A percentile compares a stretch with the other conserved stretches of the same genome.
These are phyloP conservation scores for Microctenopoma stevenorrisi DNA, from an alignment of 2,797 vertebrate genomes.

Conservation along the genomic window DNA sequence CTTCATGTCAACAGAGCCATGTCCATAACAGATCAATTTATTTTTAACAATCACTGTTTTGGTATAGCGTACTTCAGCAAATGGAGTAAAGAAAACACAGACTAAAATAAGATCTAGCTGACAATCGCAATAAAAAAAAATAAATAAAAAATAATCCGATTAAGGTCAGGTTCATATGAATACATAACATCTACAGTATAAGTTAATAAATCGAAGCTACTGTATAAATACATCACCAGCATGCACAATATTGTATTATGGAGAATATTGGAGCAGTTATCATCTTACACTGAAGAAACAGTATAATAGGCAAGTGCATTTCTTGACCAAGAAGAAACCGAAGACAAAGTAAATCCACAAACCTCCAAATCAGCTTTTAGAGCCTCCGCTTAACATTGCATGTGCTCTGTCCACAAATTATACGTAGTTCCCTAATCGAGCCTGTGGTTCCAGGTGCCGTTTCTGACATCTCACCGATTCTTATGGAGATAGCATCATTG, in stretches of 20 bases:
- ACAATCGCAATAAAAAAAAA: conserved; percentile 86
- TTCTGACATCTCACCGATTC: conserved; percentile 57
- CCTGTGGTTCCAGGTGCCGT: conserved; percentile 66
- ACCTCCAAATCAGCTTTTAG: conserved; percentile 88
- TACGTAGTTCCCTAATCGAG: conserved; percentile 49
- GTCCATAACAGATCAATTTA: conserved; percentile 95
- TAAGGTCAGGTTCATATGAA: conserved; percentile 96
- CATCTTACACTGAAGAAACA: conserved; percentile 95
- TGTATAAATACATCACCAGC: conserved; percentile 99
- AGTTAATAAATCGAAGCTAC: conserved; percentile 99
- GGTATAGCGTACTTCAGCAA: conserved; percentile 94
- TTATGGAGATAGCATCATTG: conserved; percentile 43
- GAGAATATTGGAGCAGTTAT: conserved; percentile 96
- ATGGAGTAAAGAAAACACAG: conserved; percentile 87
- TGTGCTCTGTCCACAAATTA: conserved; percentile 71
- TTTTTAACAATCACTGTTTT: conserved; percentile 95
- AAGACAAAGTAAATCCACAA: conserved; percentile 88
- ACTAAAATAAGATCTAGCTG: conserved; percentile 83
- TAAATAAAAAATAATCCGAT: conserved; percentile 88
- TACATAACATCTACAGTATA: conserved; percentile 99
- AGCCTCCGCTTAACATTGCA: conserved; percentile 78
- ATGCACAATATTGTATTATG: conserved; percentile 98
- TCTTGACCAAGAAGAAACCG: conserved; percentile 86
- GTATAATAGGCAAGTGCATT: conserved; percentile 96
- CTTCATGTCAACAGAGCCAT: conserved; percentile 94